Evolutionary conservation across 2,888 invertebrate species (phyloP).

Genomic region (Mesoligia furuncula): DNA sequence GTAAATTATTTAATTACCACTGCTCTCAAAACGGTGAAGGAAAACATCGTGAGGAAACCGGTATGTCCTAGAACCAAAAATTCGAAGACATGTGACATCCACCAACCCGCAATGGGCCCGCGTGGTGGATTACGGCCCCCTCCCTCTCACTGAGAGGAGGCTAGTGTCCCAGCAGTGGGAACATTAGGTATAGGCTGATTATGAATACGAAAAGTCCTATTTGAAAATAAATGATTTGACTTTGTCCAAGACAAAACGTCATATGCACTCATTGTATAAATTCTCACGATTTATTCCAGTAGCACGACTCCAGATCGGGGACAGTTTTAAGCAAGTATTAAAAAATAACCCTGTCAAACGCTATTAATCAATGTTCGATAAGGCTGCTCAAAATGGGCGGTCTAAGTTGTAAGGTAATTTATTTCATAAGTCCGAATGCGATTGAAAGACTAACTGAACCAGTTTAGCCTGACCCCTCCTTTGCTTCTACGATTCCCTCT

Average conservation of each 20-base stretch:
- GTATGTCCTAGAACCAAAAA: no score
- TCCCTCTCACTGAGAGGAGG: no score
- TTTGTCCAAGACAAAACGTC: constrained; percentile 2
- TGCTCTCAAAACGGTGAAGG: no score
- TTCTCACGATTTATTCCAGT: constrained; percentile 54
- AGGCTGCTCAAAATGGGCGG: constrained; percentile 85
- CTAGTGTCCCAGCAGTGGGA: no score
- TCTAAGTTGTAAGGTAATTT: constrained; percentile 84
- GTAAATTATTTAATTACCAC: no score
- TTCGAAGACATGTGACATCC: no score
- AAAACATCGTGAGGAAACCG: no score
- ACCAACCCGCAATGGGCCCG: no score
- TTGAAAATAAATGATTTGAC: no score
- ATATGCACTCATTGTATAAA: constrained; percentile 44
- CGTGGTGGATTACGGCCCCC: no score
- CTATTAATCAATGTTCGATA: constrained; percentile 89
- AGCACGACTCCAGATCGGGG: constrained; percentile 67
- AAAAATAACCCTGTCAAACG: constrained; percentile 83
- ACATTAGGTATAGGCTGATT: no score
- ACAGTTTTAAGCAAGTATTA: constrained; percentile 81
- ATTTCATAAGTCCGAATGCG: constrained; percentile 79
- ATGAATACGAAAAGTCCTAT: neutral
- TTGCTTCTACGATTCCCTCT: constrained; percentile 9
- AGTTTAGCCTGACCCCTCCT: constrained; percentile 57
- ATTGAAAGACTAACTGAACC: constrained; percentile 74